phyloP scores from a whole-genome alignment of 1,140 invertebrate genomes.

The Bombyx mandarina region DNA sequence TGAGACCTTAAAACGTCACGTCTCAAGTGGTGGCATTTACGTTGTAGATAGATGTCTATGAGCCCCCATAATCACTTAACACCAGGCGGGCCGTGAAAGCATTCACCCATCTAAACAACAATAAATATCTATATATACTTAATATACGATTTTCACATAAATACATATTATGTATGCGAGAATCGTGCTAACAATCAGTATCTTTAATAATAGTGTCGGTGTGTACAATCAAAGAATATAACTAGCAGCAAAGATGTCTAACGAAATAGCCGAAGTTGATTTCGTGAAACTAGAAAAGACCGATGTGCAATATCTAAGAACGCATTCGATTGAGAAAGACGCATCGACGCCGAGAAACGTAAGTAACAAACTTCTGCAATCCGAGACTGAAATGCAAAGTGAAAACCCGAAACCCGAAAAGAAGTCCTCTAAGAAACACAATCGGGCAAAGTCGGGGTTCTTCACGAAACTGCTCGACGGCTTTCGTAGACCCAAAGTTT shows the following conservation, averaged over 20 bases:
- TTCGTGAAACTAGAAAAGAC: conserved; percentile 37
- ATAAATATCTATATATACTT: no score
- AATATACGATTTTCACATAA: no score
- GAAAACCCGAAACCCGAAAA: not conserved
- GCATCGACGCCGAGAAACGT: conserved; percentile 25
- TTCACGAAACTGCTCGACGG: conserved; percentile 39
- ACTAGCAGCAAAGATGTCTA: conserved; percentile 17
- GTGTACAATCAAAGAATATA: no score
- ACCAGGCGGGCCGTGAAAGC: no score
- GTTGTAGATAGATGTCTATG: no score
- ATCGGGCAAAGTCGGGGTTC: conserved; percentile 22
- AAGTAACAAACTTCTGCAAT: conserved; percentile 40
- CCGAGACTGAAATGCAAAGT: conserved; percentile 23
- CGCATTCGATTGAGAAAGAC: conserved; percentile 23
- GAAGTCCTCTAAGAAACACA: conserved; percentile 6
- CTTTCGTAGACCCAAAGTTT: conserved; percentile 42
- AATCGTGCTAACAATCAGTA: no score
- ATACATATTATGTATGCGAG: no score
- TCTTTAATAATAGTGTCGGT: no score
- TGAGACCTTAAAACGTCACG: no score
- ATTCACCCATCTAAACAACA: no score
- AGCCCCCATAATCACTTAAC: no score
- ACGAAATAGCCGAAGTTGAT: conserved; percentile 29
- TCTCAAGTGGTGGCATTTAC: no score
- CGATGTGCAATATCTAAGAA: conserved; percentile 32